Evolutionary conservation across 2,888 invertebrate species (phyloP), one percentile per base, ranked within the genome.

Genomic region (Alloplasta piceator): DNA sequence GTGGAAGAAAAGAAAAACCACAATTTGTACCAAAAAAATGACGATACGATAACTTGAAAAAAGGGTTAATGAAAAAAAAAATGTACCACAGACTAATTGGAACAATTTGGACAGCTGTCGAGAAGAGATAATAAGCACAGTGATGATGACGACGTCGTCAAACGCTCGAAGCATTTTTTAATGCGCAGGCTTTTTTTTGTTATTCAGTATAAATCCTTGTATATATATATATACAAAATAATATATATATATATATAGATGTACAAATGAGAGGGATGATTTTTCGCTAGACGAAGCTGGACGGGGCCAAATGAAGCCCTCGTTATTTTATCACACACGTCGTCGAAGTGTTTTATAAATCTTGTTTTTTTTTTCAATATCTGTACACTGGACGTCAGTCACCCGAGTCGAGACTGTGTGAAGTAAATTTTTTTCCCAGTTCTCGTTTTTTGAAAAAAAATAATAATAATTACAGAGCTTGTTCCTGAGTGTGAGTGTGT

Each of bases 61-160:
- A 58, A 63, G 73, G 74, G 82, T 83, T 83, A 83, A 78, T 66
- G 36, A 26, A 26, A 26, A 26, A 26, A 26, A 72, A 71, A 80
- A 73, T 50, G 46, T 36, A 46, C 70, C 43, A 73, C 14, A 79
- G 14, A 55, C 68, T 61, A 38, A 63, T 58, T 38, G 68, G 9
- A 77, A 43, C 36, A 61, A 43, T 46, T n/a, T 71, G 71, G 63
- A 68, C 14, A 64, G 72, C 68, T 77, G 64, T 68, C 48, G 9
- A 68, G 12, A 70, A 67, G 63, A 72, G 52, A 26, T 26, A 26
- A 26, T 26, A 80, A 80, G 80, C 77, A 68, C 76, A 80, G 16
- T 41, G 26, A 46, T 16, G 9, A 26, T 46, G 14, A 70, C 48
- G 16, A 58, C 39, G 67, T 78, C 76, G 50, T 52, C 67, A 75